Conservation (phyloP, 2,113 vertebrate species). For the Peromyscus californicus region DNA sequence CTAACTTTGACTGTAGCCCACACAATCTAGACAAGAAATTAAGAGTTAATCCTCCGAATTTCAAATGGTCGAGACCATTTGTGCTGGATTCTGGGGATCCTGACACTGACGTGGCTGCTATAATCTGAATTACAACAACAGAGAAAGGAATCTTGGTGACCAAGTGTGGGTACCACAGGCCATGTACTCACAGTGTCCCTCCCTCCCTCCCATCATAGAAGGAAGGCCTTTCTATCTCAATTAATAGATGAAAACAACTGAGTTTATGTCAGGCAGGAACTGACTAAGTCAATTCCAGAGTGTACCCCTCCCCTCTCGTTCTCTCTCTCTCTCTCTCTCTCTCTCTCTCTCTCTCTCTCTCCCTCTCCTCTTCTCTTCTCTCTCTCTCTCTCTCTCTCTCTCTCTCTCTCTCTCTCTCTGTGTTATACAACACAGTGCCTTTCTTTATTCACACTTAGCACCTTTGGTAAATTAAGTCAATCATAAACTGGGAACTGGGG, state of each 20-base stretch:
- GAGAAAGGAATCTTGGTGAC: background rate
- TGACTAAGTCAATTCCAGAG: background rate
- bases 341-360: too few relatives aligned
- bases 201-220: background rate
- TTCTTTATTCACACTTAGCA: background rate
- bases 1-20: slow-evolving; percentile 41
- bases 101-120: background rate
- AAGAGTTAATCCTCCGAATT: background rate
- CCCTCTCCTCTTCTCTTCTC: too few relatives aligned
- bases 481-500: background rate
- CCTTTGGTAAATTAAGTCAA: background rate
- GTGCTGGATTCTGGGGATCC: background rate
- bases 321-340: too few relatives aligned
- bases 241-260: background rate
- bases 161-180: background rate
- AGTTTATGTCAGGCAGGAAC: background rate
- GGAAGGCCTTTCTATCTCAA: too few relatives aligned
- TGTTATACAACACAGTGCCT: background rate
- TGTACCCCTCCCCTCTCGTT: too few relatives aligned
- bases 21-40: slow-evolving; percentile 38
- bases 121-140: background rate
- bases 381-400: too few relatives aligned
- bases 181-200: background rate
- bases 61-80: background rate
- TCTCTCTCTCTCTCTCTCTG: too few relatives aligned